A percentile compares a stretch with the other conserved stretches of the same genome.
phyloP scores from a whole-genome alignment of 1,140 invertebrate species.

The Apis laboriosa region DNA sequence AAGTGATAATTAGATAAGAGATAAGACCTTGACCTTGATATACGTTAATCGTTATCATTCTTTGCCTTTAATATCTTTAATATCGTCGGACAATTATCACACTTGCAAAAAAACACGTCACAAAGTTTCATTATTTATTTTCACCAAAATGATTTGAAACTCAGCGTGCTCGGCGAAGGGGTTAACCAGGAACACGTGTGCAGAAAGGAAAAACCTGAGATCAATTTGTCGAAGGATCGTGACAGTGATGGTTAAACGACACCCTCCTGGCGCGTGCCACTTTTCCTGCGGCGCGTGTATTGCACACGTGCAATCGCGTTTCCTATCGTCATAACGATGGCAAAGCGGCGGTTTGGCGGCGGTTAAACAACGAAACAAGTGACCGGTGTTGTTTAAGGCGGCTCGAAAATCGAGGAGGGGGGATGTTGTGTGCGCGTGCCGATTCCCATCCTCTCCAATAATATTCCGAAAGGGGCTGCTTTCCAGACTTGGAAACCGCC shows the following conservation, averaged over 20 bases:
- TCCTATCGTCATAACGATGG: background rate
- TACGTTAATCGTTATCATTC: no score
- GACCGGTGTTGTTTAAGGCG: background rate
- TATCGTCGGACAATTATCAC: no score
- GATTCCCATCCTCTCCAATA: slow-evolving; percentile 6
- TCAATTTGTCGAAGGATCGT: slow-evolving; percentile 15
- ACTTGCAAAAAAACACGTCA: no score
- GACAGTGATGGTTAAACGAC: slow-evolving; percentile 27
- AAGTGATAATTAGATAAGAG: no score
- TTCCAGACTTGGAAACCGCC: slow-evolving; percentile 2
- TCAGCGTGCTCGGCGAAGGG: no score
- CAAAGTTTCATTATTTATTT: no score
- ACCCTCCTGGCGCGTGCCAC: slow-evolving; percentile 29
- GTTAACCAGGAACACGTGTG: background rate
- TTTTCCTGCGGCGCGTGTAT: background rate
- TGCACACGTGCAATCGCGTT: background rate
- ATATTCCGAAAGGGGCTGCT: background rate
- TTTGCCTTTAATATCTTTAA: no score
- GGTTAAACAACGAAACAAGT: slow-evolving; percentile 21
- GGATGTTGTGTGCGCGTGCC: background rate
- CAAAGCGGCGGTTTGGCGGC: background rate
- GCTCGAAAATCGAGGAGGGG: background rate
- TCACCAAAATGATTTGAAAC: no score
- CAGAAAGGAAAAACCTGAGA: background rate
- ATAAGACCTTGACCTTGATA: no score